Base-by-base conservation (phyloP, 2,888 invertebrate genomes). In the Taphrorychus bicolor region DNA sequence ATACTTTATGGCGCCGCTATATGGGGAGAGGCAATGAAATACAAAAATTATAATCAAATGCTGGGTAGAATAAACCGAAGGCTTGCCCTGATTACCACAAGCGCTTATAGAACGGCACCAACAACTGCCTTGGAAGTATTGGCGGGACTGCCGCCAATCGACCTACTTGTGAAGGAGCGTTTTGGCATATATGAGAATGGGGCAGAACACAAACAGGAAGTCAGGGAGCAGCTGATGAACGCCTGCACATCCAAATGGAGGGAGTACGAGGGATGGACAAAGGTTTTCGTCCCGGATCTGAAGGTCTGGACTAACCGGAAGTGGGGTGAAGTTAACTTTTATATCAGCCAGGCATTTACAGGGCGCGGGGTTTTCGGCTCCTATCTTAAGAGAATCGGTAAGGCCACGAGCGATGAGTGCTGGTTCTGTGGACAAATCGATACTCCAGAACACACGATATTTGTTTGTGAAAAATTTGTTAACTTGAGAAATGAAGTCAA, bases 401-500 rank as follows among this genome's bases (percentile, higher is more conserved):
- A 45, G 45, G 5, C 7, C n/a, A n/a, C 1, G 5, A 2, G 1
- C 14, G 45, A 3, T n/a, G 4, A 17, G 16, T 14, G n/a, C n/a
- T n/a, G n/a, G 45, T 18, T 45, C n/a, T 45, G n/a, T 45, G 45
- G 45, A 11, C 4, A 45, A 45, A 5, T n/a, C 4, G 45, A 45
- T 45, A 45, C 4, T 5, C 45, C 45, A n/a, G 45, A 45, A 45
- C 45, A 45, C 45, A 45, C n/a, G n/a, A n/a, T 45, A 16, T 45
- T 45, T n/a, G 45, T 3, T 5, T 45, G 45, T 16, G n/a, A 45
- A 45, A 45, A 3, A 45, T 45, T 45, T 23, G 24, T 7, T 23
- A 7, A 7, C 24, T 23, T 4, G 7, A n/a, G 24, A 23, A 32
- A 32, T 9, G 3, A 32, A 32, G 1, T 32, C 32, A 3, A 1